A percentile compares a stretch with the other conserved stretches of the same genome.
Conservation (phyloP, 30 jellyfish, hydroid and myxozoan species). For the Turritopsis rubra region DNA sequence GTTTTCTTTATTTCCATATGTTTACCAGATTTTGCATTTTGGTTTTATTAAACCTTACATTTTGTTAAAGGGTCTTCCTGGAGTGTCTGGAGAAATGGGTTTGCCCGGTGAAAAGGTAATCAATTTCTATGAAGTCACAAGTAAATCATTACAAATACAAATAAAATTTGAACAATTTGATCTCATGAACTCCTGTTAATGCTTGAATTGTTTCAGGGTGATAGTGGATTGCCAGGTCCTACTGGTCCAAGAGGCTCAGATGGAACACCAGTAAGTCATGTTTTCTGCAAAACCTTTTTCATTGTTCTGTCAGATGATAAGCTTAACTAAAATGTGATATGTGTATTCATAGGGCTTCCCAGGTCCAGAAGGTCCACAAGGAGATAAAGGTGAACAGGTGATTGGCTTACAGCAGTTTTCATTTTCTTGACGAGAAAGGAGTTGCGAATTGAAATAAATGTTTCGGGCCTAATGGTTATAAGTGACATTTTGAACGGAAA, state of each 20-base stretch:
- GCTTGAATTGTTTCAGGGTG: slow-evolving; percentile 8
- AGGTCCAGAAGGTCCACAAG: slow-evolving; percentile 44
- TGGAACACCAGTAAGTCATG: slow-evolving; percentile 11
- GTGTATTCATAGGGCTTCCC: slow-evolving; percentile 22
- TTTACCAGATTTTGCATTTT: not conserved
- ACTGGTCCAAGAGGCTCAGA: slow-evolving; percentile 25
- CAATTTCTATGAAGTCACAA: not conserved
- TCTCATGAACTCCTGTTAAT: not conserved
- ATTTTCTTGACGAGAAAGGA: not conserved
- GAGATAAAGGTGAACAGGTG: slow-evolving; percentile 43
- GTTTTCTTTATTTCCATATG: not conserved
- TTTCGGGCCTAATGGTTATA: too few species aligned
- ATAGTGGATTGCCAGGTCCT: slow-evolving; percentile 14
- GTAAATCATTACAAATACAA: not conserved
- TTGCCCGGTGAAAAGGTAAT: slow-evolving; percentile 33
- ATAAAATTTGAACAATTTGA: not conserved
- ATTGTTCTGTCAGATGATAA: not conserved
- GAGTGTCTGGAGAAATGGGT: slow-evolving; percentile 17
- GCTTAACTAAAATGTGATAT: not conserved
- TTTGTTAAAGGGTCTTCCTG: not conserved
- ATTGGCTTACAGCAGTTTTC: not conserved
- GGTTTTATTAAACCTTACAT: not conserved
- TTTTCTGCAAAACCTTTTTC: not conserved
- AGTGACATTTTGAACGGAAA: too few species aligned
- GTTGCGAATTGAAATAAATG: too few species aligned